Evolutionary conservation across 2,888 invertebrate genomes (phyloP).

Genomic region (Cheilosia urbana): DNA sequence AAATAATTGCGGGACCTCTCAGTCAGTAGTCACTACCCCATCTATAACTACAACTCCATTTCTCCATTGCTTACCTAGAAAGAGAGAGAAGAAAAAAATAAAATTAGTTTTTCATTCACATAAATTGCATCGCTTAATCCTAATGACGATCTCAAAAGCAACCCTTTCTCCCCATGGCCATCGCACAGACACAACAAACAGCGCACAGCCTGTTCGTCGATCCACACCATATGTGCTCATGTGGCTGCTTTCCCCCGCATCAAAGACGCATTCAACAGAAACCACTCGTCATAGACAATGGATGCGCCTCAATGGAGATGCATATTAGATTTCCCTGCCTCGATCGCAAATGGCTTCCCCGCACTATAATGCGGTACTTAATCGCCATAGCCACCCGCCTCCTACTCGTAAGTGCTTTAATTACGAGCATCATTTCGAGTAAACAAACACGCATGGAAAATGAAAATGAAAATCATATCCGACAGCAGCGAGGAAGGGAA

Average conservation of each 20-base stretch:
- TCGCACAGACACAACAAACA: conserved; percentile 10
- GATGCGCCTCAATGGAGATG: conserved; percentile 70
- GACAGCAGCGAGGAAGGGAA: conserved; percentile 35
- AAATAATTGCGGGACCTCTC: conserved; percentile 19
- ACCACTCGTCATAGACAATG: conserved; percentile 55
- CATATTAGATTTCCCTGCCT: conserved; percentile 60
- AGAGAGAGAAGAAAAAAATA: conserved; percentile 35
- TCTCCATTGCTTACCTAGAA: conserved; percentile 69
- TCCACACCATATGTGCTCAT: conserved; percentile 7
- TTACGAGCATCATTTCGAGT: conserved; percentile 42
- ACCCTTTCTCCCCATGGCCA: conserved; percentile 43
- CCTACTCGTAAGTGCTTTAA: conserved; percentile 66
- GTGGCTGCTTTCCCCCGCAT: background rate
- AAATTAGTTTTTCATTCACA: conserved; percentile 60
- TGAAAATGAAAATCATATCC: conserved; percentile 39
- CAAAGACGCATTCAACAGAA: conserved; percentile 40
- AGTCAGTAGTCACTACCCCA: conserved; percentile 26
- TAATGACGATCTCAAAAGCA: conserved; percentile 61
- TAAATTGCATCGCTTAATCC: conserved; percentile 71
- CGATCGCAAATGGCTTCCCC: conserved; percentile 46
- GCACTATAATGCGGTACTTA: conserved; percentile 9
- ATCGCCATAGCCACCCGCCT: background rate
- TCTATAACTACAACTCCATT: conserved; percentile 17
- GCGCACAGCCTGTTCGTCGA: conserved; percentile 25
- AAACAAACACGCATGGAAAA: conserved; percentile 59